These are phyloP conservation scores for Atta cephalotes DNA, from an alignment of 1,140 invertebrate genomes.

Conservation along the genomic window DNA sequence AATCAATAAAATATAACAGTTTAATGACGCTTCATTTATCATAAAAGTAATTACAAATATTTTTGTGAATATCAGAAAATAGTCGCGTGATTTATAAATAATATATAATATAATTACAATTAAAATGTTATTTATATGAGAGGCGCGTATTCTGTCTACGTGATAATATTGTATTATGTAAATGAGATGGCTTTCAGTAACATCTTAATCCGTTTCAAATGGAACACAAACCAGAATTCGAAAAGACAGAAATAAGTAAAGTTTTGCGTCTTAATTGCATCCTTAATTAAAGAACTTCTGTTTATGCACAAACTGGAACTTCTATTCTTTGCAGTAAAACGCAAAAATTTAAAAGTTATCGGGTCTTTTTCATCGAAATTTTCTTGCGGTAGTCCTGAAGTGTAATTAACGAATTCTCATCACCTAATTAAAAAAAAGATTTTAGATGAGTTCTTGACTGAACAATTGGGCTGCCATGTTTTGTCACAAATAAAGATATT, in stretches of 20 bases:
- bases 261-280: slow-evolving; percentile 40
- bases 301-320: slow-evolving; percentile 33
- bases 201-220: slow-evolving; percentile 3
- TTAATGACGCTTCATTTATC: slow-evolving; percentile 31
- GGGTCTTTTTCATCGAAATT: slow-evolving; percentile 15
- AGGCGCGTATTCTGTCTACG: not conserved
- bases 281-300: slow-evolving; percentile 46
- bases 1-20: slow-evolving; percentile 4
- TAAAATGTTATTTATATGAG: not conserved
- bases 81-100: not conserved
- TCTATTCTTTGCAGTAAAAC: slow-evolving; percentile 9
- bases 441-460: not conserved
- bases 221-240: not conserved
- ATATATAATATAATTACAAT: not conserved
- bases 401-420: slow-evolving; percentile 29
- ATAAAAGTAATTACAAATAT: not conserved
- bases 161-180: not conserved
- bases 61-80: not conserved
- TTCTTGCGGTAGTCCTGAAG: not conserved
- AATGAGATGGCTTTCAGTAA: slow-evolving; percentile 12
- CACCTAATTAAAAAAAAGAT: not conserved
- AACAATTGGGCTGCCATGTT: not conserved
- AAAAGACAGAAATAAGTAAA: slow-evolving; percentile 1
- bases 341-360: slow-evolving; percentile 41
- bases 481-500: not conserved